Conservation (phyloP, 2,888 invertebrate species). For the Gandaritis pyraliata region DNA sequence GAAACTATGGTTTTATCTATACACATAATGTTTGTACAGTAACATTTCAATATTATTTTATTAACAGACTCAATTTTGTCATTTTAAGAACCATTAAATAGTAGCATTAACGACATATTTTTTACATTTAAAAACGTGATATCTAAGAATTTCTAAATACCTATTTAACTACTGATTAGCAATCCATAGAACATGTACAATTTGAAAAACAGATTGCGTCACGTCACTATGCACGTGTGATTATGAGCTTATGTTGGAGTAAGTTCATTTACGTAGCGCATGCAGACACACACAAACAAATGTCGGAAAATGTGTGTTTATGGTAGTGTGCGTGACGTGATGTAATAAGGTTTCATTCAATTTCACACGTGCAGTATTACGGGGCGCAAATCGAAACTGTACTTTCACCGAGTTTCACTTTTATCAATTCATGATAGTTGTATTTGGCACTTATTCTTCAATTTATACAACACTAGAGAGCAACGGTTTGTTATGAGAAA, state of each 20-base stretch:
- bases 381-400: slow-evolving; percentile 7
- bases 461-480: slow-evolving; percentile 31
- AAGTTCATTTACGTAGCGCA: too few species aligned
- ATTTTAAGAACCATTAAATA: slow-evolving; percentile 8
- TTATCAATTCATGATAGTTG: slow-evolving; percentile 20
- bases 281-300: too few species aligned
- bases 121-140: slow-evolving; percentile 13
- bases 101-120: slow-evolving; percentile 13
- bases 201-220: too few species aligned
- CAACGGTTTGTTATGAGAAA: slow-evolving; percentile 22
- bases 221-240: too few species aligned
- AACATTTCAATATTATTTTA: slow-evolving; percentile 3
- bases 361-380: slow-evolving; percentile 3
- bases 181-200: too few species aligned
- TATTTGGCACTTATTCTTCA: slow-evolving; percentile 32
- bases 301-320: too few species aligned
- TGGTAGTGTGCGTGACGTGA: too few species aligned
- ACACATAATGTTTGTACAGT: slow-evolving; percentile 6
- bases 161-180: slow-evolving; percentile 4
- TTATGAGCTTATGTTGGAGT: too few species aligned
- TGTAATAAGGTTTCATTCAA: too few species aligned
- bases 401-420: slow-evolving; percentile 1
- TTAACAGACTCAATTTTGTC: slow-evolving; percentile 10
- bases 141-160: slow-evolving; percentile 14
- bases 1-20: neutral